These are phyloP conservation scores for Apotomis turbidana DNA, from an alignment of 2,888 invertebrate genomes.

Conservation along the genomic window DNA sequence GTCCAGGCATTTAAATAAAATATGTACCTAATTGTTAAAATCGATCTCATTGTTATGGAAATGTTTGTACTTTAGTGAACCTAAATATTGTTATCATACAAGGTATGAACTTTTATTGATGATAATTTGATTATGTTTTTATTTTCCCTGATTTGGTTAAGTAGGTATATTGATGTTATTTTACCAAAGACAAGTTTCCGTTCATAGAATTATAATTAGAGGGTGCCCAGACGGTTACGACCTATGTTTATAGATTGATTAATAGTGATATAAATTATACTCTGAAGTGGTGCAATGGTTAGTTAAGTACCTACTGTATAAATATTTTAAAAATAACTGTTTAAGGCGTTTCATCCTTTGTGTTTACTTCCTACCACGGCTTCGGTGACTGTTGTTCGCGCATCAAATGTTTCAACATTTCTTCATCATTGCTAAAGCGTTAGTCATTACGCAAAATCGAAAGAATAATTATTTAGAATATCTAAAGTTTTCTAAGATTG, in stretches of 20 bases:
- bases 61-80: conserved; percentile 71
- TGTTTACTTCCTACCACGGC: conserved; percentile 64
- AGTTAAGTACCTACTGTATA: conserved; percentile 68
- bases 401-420: conserved; percentile 44
- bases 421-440: conserved; percentile 45
- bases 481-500: conserved; percentile 59
- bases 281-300: conserved; percentile 77
- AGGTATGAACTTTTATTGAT: conserved; percentile 78
- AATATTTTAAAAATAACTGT: conserved; percentile 57
- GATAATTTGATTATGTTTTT: conserved; percentile 60
- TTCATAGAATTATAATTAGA: conserved; percentile 61
- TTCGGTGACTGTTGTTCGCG: conserved; percentile 70
- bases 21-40: conserved; percentile 64
- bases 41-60: conserved; percentile 83
- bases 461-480: conserved; percentile 46
- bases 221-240: conserved; percentile 53
- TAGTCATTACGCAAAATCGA: conserved; percentile 34
- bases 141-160: conserved; percentile 62
- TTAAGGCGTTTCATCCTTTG: conserved; percentile 58
- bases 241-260: conserved; percentile 55
- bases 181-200: conserved; percentile 80
- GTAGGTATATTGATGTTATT: conserved; percentile 62
- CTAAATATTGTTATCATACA: conserved; percentile 82
- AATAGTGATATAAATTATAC: conserved; percentile 67
- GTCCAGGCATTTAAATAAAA: conserved; percentile 63